phyloP scores from a whole-genome alignment of 1,140 invertebrate species.

The Diorhabda elongata region DNA sequence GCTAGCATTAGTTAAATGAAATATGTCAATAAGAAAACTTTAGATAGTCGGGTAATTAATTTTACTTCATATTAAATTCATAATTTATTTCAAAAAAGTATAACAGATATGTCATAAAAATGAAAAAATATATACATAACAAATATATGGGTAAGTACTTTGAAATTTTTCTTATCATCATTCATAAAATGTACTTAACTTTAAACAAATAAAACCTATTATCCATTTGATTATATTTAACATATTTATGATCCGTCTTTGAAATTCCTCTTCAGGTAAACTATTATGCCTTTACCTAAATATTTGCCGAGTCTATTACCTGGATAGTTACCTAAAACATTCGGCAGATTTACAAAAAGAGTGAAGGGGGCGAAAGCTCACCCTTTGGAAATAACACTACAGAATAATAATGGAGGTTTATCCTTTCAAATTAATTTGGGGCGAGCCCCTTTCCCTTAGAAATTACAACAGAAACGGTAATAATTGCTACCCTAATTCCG shows the following conservation, averaged over 20 bases:
- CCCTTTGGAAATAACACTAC: neutral
- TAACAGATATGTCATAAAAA: no score
- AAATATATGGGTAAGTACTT: no score
- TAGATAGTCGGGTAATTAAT: no score
- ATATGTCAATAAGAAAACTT: no score
- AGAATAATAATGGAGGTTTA: neutral
- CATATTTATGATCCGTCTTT: neutral
- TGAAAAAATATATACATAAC: no score
- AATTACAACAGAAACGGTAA: slow-evolving; percentile 1
- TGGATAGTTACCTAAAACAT: neutral
- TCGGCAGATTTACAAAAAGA: neutral
- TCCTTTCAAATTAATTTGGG: slow-evolving; percentile 2
- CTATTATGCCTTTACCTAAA: neutral
- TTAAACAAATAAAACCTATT: no score
- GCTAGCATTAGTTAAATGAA: no score
- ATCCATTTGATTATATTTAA: no score
- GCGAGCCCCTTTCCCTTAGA: slow-evolving; percentile 1
- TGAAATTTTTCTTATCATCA: no score
- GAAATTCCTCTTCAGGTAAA: neutral
- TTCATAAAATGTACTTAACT: no score
- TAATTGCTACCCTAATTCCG: slow-evolving; percentile 2
- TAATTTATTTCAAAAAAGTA: no score
- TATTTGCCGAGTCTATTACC: neutral
- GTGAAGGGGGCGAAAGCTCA: neutral
- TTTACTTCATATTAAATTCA: no score